phyloP scores from a whole-genome alignment of 2,113 vertebrate genomes.

The Cisticola juncidis region DNA sequence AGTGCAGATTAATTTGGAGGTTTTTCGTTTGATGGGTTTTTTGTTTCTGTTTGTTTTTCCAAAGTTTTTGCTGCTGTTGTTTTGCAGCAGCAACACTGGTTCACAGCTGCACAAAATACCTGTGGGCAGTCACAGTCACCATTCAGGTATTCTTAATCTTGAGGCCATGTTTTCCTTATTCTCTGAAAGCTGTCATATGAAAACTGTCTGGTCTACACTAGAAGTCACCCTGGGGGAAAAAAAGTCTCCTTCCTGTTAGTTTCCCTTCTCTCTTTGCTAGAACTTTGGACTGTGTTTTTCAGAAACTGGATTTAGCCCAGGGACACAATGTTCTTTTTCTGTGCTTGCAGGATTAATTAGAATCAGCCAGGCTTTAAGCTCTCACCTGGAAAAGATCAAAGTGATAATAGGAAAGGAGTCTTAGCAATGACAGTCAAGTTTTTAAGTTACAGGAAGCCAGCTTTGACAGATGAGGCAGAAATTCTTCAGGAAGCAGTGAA shows the following conservation, averaged over 20 bases:
- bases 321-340: not conserved
- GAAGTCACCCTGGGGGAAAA: not conserved
- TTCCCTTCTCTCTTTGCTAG: not conserved
- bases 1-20: not conserved
- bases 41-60: not conserved
- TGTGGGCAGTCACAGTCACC: not conserved
- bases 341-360: not conserved
- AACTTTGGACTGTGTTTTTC: not conserved
- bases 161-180: not conserved
- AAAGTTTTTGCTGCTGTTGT: not conserved
- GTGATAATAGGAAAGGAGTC: not conserved
- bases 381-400: not conserved
- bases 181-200: not conserved
- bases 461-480: not conserved
- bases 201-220: not conserved
- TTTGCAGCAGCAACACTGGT: not conserved
- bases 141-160: not conserved
- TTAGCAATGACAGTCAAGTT: not conserved
- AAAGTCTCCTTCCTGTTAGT: not conserved
- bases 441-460: not conserved
- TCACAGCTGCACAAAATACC: not conserved
- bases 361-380: slow-evolving; percentile 11
- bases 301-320: not conserved
- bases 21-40: rapidly evolving
- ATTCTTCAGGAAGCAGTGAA: not conserved